Evolutionary conservation across 30 jellyfish, hydroid and myxozoan species (phyloP).

Genomic region (Morbakka virulenta): DNA sequence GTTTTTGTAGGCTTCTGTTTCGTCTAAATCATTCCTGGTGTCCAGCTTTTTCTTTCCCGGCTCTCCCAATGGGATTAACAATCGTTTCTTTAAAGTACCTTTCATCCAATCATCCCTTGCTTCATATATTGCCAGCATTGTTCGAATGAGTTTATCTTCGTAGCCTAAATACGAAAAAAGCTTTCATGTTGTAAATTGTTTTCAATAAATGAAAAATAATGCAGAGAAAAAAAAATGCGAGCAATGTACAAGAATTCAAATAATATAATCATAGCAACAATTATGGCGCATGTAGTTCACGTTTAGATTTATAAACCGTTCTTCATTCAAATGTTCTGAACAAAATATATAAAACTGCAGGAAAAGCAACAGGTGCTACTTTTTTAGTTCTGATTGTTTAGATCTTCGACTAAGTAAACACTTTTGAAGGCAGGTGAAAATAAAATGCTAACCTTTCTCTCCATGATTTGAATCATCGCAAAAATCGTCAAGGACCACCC

Average conservation of each 20-base stretch:
- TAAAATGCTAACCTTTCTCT: too few species aligned
- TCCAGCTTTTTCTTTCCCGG: not conserved
- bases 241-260: too few species aligned
- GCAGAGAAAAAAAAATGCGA: too few species aligned
- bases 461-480: not conserved
- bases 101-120: conserved; percentile 72
- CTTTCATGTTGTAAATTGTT: not conserved
- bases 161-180: not conserved
- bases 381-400: too few species aligned
- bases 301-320: too few species aligned
- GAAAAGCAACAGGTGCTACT: too few species aligned
- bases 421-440: too few species aligned
- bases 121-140: conserved; percentile 63
- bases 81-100: not conserved
- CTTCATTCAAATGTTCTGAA: too few species aligned
- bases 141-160: conserved; percentile 34
- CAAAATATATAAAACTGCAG: too few species aligned
- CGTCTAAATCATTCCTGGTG: conserved; percentile 1
- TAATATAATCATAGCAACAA: too few species aligned
- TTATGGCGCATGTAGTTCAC: too few species aligned
- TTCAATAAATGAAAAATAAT: not conserved
- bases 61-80: not conserved
- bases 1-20: not conserved
- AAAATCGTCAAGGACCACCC: conserved; percentile 86
- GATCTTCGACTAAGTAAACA: too few species aligned